phyloP scores from a whole-genome alignment of 2,888 invertebrate genomes.

The Drosophila macrospina region DNA sequence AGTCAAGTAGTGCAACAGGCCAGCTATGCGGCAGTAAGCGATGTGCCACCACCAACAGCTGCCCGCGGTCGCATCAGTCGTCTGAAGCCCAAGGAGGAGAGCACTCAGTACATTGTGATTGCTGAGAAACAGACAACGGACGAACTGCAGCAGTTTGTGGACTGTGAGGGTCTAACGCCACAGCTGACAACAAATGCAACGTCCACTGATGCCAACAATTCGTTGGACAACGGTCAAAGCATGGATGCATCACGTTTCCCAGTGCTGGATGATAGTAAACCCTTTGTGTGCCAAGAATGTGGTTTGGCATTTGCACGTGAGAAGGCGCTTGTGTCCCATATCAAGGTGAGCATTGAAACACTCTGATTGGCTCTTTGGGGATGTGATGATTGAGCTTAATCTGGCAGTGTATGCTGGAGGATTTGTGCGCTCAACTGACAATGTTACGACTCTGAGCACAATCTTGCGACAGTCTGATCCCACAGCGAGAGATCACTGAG shows the following conservation, averaged over 20 bases:
- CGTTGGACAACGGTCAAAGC: constrained; percentile 18
- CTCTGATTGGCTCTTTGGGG: background rate
- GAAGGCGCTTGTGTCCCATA: constrained; percentile 92
- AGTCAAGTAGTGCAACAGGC: constrained; percentile 34
- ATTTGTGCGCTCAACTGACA: constrained; percentile 52
- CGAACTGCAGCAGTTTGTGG: constrained; percentile 49
- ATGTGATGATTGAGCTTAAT: constrained; percentile 52
- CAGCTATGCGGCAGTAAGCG: constrained; percentile 36
- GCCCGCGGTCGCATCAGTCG: constrained; percentile 80
- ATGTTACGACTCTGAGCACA: constrained; percentile 57
- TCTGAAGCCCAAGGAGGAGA: constrained; percentile 81
- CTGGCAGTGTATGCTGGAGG: constrained; percentile 38
- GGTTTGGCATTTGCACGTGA: constrained; percentile 92
- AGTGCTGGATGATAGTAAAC: constrained; percentile 89
- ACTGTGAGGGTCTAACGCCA: constrained; percentile 51
- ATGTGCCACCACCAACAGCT: constrained; percentile 43
- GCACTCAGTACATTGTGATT: constrained; percentile 75
- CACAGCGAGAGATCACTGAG: background rate
- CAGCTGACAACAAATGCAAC: constrained; percentile 28
- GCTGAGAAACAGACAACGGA: constrained; percentile 50
- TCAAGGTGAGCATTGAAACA: constrained; percentile 85
- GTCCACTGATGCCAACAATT: constrained; percentile 7
- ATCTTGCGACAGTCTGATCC: constrained; percentile 42
- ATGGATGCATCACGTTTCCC: constrained; percentile 85
- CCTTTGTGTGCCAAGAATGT: constrained; percentile 92